Conservation (phyloP, 2,113 vertebrate species). For the Oncorhynchus mykiss region DNA sequence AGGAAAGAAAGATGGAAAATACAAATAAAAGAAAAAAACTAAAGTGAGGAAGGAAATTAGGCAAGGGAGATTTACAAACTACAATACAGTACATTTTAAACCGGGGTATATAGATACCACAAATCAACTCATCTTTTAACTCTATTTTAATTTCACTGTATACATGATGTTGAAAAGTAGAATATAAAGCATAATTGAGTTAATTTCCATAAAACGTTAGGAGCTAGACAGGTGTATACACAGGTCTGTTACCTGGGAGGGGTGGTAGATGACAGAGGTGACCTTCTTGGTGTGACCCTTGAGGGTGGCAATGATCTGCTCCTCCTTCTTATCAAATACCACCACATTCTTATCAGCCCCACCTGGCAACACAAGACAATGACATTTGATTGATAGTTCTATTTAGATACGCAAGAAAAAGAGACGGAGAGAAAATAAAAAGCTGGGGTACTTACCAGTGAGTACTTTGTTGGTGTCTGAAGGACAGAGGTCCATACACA, state of each 20-base stretch:
- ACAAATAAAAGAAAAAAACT: too few relatives aligned
- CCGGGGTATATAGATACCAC: neutral
- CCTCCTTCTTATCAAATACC: conserved; percentile 94
- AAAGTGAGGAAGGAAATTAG: neutral
- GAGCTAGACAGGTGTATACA: neutral
- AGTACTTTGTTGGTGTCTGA: conserved; percentile 97
- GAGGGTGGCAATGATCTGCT: conserved; percentile 94
- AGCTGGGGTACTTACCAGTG: conserved; percentile 75
- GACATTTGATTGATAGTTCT: neutral
- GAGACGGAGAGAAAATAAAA: neutral
- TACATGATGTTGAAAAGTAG: neutral
- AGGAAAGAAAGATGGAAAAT: neutral
- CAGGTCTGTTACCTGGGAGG: conserved; percentile 79
- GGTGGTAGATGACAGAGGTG: conserved; percentile 91
- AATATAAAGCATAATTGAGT: neutral
- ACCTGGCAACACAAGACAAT: conserved; percentile 64
- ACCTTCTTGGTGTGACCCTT: conserved; percentile 94
- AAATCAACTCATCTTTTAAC: neutral
- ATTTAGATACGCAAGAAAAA: neutral
- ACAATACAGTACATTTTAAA: neutral
- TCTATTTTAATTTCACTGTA: neutral
- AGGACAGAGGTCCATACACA: conserved; percentile 93
- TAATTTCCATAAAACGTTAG: neutral
- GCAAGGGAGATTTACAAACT: neutral
- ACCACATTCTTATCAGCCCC: conserved; percentile 97